Evolutionary conservation across 1,140 invertebrate genomes (phyloP).

Genomic region (Aphidius gifuensis): DNA sequence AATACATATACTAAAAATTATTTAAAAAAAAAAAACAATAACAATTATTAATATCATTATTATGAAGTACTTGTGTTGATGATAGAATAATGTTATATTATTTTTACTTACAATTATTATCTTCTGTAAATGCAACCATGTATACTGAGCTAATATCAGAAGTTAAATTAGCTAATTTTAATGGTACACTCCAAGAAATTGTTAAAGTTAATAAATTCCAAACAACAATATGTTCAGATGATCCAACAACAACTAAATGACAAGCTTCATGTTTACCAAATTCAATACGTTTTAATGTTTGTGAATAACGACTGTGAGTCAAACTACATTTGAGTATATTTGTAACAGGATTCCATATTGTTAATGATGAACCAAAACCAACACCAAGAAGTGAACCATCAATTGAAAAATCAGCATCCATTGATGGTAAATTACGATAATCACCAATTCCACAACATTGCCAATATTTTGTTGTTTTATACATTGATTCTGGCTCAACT

Average conservation of each 20-base stretch:
- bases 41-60: no score
- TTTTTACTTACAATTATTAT: constrained; percentile 44
- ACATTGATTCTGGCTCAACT: constrained; percentile 55
- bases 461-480: constrained; percentile 62
- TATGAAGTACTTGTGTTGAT: no score
- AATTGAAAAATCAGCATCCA: constrained; percentile 64
- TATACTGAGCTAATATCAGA: constrained; percentile 63
- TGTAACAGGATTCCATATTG: constrained; percentile 65
- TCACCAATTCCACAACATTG: constrained; percentile 63
- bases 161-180: constrained; percentile 55
- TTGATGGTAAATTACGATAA: constrained; percentile 61
- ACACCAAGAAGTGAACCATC: constrained; percentile 77
- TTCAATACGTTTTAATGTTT: constrained; percentile 52
- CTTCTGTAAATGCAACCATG: constrained; percentile 64
- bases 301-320: constrained; percentile 40
- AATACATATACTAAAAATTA: constrained; percentile 59
- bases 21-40: no score
- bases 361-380: constrained; percentile 67
- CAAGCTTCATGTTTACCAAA: constrained; percentile 66
- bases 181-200: constrained; percentile 60
- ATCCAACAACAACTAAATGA: constrained; percentile 64
- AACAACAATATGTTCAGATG: constrained; percentile 58
- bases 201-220: constrained; percentile 72
- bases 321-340: constrained; percentile 57
- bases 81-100: constrained; percentile 22